Conservation (phyloP, 2,888 invertebrate species). For the Oligia fasciuncula region DNA sequence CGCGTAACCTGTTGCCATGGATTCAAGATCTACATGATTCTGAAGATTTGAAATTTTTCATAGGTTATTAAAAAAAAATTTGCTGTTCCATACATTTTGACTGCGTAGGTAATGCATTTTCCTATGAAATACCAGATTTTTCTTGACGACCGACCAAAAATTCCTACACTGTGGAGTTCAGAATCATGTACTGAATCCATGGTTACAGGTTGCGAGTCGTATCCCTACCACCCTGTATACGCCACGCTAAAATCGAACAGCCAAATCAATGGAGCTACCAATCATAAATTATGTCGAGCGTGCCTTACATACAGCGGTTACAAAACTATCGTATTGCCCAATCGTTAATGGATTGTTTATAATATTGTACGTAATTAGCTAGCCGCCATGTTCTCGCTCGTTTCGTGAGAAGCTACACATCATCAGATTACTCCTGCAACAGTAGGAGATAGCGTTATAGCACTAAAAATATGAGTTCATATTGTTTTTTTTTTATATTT, state of each 20-base stretch:
- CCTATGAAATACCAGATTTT: background rate
- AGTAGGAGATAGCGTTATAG: slow-evolving; percentile 63
- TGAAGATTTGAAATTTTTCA: too few species aligned
- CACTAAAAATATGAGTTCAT: slow-evolving; percentile 61
- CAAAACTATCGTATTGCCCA: slow-evolving; percentile 61
- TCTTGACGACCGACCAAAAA: background rate
- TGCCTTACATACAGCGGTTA: slow-evolving; percentile 40
- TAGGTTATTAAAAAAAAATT: background rate
- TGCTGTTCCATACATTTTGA: background rate
- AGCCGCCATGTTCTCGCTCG: slow-evolving; percentile 47
- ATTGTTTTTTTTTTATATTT: slow-evolving; percentile 65
- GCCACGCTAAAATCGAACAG: slow-evolving; percentile 15
- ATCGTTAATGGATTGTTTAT: slow-evolving; percentile 81
- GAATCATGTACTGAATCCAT: background rate
- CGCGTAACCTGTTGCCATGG: too few species aligned
- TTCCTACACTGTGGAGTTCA: background rate
- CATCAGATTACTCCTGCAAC: slow-evolving; percentile 72
- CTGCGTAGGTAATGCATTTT: background rate
- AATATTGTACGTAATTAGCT: slow-evolving; percentile 80
- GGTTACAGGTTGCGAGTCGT: background rate
- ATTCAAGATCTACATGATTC: too few species aligned
- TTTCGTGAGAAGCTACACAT: slow-evolving; percentile 68
- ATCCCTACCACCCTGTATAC: background rate
- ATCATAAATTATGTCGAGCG: slow-evolving; percentile 39
- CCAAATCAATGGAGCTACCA: slow-evolving; percentile 26